phyloP scores from a whole-genome alignment of 2,797 vertebrate species.

The Takifugu rubripes region DNA sequence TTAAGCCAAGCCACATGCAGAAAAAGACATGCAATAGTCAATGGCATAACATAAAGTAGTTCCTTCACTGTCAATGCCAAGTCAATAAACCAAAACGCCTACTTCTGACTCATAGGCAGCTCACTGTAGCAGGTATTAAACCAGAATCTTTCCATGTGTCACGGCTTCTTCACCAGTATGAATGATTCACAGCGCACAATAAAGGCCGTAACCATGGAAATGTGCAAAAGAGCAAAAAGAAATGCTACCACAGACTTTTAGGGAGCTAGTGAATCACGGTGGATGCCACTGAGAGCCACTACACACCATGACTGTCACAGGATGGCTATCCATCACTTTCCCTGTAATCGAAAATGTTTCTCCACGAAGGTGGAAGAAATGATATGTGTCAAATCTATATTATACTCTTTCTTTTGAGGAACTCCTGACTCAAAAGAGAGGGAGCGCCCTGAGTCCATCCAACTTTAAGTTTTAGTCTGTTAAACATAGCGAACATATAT shows the following conservation, averaged over 20 bases:
- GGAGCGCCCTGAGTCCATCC: constrained; percentile 12
- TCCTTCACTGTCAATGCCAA: constrained; percentile 37
- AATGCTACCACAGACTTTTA: constrained; percentile 45
- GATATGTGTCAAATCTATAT: constrained; percentile 37
- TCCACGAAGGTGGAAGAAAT: constrained; percentile 26
- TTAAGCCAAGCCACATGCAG: constrained; percentile 59
- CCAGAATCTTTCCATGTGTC: constrained; percentile 41
- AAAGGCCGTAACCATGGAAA: constrained; percentile 52
- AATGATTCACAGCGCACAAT: constrained; percentile 44
- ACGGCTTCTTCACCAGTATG: constrained; percentile 17
- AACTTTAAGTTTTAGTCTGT: constrained; percentile 17
- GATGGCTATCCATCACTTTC: constrained; percentile 33
- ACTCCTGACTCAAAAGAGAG: not conserved
- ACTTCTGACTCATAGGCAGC: constrained; percentile 41
- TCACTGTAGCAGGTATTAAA: constrained; percentile 38
- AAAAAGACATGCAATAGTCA: constrained; percentile 50
- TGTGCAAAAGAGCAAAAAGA: constrained; percentile 64
- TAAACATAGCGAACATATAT: constrained; percentile 7
- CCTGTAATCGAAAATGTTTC: constrained; percentile 27
- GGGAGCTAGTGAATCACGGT: constrained; percentile 67
- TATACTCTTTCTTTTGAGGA: constrained; percentile 15
- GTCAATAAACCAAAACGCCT: constrained; percentile 29
- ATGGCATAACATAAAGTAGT: constrained; percentile 35
- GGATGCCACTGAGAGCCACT: constrained; percentile 50
- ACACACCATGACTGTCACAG: constrained; percentile 38